phyloP scores from a whole-genome alignment of 2,888 invertebrate species.

The Gonocerus acuteangulatus region DNA sequence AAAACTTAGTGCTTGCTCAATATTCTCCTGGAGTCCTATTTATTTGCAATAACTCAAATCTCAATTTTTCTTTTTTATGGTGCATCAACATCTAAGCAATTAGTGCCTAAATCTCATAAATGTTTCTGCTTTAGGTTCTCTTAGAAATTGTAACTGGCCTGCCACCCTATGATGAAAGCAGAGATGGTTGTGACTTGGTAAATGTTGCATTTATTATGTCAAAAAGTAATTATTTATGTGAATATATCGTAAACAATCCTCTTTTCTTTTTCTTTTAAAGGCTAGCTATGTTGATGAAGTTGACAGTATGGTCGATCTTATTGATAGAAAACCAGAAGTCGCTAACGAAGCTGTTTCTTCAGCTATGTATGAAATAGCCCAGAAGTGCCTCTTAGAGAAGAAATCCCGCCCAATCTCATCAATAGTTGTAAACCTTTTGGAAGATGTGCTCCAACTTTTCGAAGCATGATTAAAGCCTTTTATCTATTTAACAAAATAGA shows the following conservation, averaged over 20 bases:
- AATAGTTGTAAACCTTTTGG: slow-evolving; percentile 42
- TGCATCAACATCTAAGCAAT: no score
- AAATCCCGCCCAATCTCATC: slow-evolving; percentile 55
- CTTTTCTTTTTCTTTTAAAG: slow-evolving; percentile 21
- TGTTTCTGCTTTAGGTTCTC: slow-evolving; percentile 52
- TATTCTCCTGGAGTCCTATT: no score
- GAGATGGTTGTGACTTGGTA: slow-evolving; percentile 52
- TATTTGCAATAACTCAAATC: no score
- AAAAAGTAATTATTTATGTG: background rate
- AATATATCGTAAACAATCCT: background rate
- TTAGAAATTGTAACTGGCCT: slow-evolving; percentile 64
- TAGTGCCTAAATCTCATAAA: no score
- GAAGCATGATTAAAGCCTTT: no score
- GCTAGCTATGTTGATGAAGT: slow-evolving; percentile 47
- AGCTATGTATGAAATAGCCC: slow-evolving; percentile 50
- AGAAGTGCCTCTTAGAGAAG: slow-evolving; percentile 51
- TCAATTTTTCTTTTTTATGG: no score
- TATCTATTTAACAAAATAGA: background rate
- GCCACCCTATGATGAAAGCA: slow-evolving; percentile 53
- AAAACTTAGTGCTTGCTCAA: background rate
- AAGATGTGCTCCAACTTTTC: background rate
- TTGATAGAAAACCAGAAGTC: slow-evolving; percentile 51
- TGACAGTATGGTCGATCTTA: slow-evolving; percentile 48
- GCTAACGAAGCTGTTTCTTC: slow-evolving; percentile 49
- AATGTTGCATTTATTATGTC: slow-evolving; percentile 37